phyloP scores from a whole-genome alignment of 2,888 invertebrate genomes.

The Aradus depressus region DNA sequence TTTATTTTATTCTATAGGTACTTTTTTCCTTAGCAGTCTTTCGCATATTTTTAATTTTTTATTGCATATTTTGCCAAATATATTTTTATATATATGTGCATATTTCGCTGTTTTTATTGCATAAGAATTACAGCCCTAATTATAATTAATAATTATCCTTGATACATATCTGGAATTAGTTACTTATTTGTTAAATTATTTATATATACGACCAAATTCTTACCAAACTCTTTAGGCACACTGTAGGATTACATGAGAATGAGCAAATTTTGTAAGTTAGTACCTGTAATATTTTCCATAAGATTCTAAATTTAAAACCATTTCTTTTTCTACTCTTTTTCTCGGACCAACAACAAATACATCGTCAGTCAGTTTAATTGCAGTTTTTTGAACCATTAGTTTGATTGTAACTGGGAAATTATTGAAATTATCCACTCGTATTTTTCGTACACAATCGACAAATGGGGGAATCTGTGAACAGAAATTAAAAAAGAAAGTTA shows the following conservation, averaged over 20 bases:
- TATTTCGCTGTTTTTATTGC: too few relatives aligned
- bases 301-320: conserved; percentile 15
- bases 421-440: conserved; percentile 37
- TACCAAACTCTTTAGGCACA: neutral
- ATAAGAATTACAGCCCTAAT: too few relatives aligned
- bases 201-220: too few relatives aligned
- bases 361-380: conserved; percentile 8
- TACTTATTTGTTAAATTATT: too few relatives aligned
- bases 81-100: too few relatives aligned
- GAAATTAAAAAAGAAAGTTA: neutral
- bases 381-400: conserved; percentile 14
- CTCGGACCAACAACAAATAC: conserved; percentile 12
- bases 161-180: too few relatives aligned
- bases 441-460: conserved; percentile 33
- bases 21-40: too few relatives aligned
- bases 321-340: conserved; percentile 11
- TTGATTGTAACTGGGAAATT: conserved; percentile 34
- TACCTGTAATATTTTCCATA: conserved; percentile 24
- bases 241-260: too few relatives aligned
- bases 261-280: neutral
- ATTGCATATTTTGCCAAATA: too few relatives aligned
- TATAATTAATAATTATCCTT: too few relatives aligned
- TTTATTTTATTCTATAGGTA: too few relatives aligned
- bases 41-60: too few relatives aligned
- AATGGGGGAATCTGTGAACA: conserved; percentile 33